Conservation (phyloP, 2,113 vertebrate genomes). For the Zapornia atra region DNA sequence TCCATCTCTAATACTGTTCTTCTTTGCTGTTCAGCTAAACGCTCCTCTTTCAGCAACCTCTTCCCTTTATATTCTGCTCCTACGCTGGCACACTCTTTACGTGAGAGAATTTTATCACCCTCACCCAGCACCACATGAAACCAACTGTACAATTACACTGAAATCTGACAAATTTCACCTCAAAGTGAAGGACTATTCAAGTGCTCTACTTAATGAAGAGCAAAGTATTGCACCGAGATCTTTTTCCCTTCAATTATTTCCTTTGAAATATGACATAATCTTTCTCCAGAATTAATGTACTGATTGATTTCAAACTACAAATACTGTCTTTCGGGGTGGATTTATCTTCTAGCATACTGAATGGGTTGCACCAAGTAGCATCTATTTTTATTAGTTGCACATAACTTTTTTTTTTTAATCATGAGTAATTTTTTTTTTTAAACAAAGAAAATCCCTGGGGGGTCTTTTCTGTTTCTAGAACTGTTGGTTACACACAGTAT, state of each 20-base stretch:
- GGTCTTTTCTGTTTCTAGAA: neutral
- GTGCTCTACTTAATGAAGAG: neutral
- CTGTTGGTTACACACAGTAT: neutral
- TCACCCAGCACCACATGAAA: neutral
- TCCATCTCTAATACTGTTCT: neutral
- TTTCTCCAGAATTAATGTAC: neutral
- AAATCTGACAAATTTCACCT: neutral
- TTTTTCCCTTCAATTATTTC: neutral
- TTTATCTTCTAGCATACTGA: neutral
- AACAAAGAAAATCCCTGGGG: neutral
- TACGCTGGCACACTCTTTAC: accelerated
- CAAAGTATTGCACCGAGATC: neutral
- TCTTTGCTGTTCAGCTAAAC: neutral
- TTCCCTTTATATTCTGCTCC: neutral
- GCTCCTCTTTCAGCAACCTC: neutral
- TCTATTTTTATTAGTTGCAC: neutral
- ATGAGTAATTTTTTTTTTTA: neutral
- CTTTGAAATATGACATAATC: neutral
- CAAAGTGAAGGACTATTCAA: neutral
- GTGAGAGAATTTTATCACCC: neutral
- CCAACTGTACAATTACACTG: neutral
- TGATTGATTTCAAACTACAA: neutral
- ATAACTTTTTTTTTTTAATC: neutral
- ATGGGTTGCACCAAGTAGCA: neutral
- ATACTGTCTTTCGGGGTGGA: neutral